Evolutionary conservation across 2,888 invertebrate genomes (phyloP), one percentile per base, ranked within the genome.

Genomic region (Caenorhabditis sinica): DNA sequence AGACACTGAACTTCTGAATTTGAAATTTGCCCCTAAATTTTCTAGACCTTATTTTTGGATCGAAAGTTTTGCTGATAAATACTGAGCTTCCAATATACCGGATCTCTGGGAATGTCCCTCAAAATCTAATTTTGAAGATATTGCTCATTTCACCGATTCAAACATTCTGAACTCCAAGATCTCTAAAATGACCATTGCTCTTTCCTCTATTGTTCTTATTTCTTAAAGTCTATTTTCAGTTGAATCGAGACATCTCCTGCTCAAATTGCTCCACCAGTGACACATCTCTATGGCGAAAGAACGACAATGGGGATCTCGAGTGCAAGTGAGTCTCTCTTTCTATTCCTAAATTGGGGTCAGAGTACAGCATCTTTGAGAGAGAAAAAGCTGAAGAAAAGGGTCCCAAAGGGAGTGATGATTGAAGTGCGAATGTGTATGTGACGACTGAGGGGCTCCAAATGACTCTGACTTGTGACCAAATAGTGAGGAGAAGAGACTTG

Each of bases 341-440:
- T 45, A 3, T 13, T 23, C 8, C 68, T 36, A 69, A 77, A 77
- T 77, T 68, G 76, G 69, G 76, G 76, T 25, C 76, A 77, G 58
- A 69, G 76, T 77, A 77, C 68, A 49, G 66, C 28, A 45, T n/a
- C n/a, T n/a, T n/a, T n/a, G n/a, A 28, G 11, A 20, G 20, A 20
- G 49, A 49, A 49, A 49, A 20, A 17, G 30, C 30, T 49, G 43
- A 23, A 40, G 20, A 53, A 45, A 40, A 23, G 33, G 49, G 66
- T 53, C 56, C 73, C 75, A 17, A 40, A 53, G 75, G 75, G 40
- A 53, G 75, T 68, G 75, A 76, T 76, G 75, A 76, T 76, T 76
- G 66, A 58, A 66, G 65, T 75, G 65, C 30, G 66, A 63, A 74
- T 65, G 72, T 53, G 60, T 36, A 25, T 36, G 61, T 36, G 36